Percentiles rank a stretch among this genome's conserved stretches.
phyloP scores from a whole-genome alignment of 2,888 invertebrate species.

The Digitonthophagus gazella region DNA sequence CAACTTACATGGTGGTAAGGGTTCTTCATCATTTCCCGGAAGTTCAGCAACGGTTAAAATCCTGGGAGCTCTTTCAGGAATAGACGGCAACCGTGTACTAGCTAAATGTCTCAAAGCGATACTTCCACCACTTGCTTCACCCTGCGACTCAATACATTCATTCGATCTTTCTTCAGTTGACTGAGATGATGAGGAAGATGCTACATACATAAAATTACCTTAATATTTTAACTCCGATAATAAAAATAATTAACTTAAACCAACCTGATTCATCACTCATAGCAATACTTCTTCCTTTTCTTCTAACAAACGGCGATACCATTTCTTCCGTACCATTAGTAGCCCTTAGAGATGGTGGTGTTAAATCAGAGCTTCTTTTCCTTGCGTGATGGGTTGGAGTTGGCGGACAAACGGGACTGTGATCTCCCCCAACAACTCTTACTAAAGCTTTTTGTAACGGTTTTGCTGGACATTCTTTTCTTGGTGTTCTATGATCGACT shows the following conservation, averaged over 20 bases:
- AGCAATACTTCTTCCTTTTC: neutral
- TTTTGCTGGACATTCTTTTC: slow-evolving; percentile 20
- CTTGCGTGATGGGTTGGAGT: slow-evolving; percentile 85
- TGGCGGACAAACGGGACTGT: slow-evolving; percentile 74
- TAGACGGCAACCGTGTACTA: slow-evolving; percentile 75
- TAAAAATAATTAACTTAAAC: neutral
- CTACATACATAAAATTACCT: slow-evolving; percentile 12
- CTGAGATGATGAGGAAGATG: slow-evolving; percentile 46
- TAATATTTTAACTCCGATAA: no score
- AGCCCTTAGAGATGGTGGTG: slow-evolving; percentile 56
- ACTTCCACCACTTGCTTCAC: slow-evolving; percentile 53
- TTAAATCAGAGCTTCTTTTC: slow-evolving; percentile 51
- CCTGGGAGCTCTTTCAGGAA: slow-evolving; percentile 68
- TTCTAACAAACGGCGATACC: neutral
- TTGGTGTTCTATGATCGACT: slow-evolving; percentile 16
- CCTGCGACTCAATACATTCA: slow-evolving; percentile 32
- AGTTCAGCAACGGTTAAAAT: slow-evolving; percentile 45
- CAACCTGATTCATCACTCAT: neutral
- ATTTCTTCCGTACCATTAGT: slow-evolving; percentile 46
- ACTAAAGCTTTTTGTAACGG: slow-evolving; percentile 29
- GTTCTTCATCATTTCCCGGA: slow-evolving; percentile 63
- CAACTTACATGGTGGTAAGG: slow-evolving; percentile 83
- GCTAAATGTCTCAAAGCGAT: slow-evolving; percentile 68
- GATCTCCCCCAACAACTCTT: slow-evolving; percentile 39
- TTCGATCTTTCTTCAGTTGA: slow-evolving; percentile 35